A percentile compares a stretch with the other conserved stretches of the same genome.
Evolutionary conservation across 2,113 vertebrate genomes (phyloP).

Genomic region (Macaca mulatta): DNA sequence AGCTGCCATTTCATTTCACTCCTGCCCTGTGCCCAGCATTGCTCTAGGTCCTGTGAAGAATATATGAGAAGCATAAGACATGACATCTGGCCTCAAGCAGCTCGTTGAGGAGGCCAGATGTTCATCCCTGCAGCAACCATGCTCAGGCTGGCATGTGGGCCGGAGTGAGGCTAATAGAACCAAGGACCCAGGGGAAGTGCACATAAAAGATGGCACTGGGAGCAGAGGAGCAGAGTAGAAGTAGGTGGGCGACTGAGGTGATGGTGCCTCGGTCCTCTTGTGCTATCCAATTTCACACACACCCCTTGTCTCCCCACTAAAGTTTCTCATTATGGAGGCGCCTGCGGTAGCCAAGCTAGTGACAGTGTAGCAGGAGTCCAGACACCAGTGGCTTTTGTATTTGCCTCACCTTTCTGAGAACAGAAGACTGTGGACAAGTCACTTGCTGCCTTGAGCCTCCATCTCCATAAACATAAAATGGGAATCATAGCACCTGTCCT

Average conservation of each 20-base stretch:
- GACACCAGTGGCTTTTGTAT: not conserved
- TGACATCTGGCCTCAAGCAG: not conserved
- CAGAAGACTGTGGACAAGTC: not conserved
- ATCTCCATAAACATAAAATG: not conserved
- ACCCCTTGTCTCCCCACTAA: not conserved
- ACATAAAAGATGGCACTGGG: not conserved
- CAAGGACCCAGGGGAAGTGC: not conserved
- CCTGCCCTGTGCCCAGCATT: not conserved
- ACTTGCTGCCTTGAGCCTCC: not conserved
- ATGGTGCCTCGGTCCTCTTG: rapidly evolving
- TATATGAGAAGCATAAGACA: not conserved
- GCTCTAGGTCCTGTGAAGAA: not conserved
- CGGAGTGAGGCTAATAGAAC: not conserved
- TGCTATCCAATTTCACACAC: not conserved
- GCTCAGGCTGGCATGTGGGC: not conserved
- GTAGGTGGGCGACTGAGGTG: not conserved
- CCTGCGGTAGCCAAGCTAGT: not conserved
- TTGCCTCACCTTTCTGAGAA: not conserved
- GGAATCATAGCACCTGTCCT: not conserved
- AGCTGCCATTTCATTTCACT: not conserved
- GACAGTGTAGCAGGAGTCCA: not conserved
- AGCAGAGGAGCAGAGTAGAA: not conserved
- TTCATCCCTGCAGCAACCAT: not conserved
- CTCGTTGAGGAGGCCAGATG: not conserved
- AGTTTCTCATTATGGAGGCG: not conserved